These are phyloP conservation scores for Hirtodrosophila alboralis DNA, from an alignment of 2,888 invertebrate species.

Conservation along the genomic window DNA sequence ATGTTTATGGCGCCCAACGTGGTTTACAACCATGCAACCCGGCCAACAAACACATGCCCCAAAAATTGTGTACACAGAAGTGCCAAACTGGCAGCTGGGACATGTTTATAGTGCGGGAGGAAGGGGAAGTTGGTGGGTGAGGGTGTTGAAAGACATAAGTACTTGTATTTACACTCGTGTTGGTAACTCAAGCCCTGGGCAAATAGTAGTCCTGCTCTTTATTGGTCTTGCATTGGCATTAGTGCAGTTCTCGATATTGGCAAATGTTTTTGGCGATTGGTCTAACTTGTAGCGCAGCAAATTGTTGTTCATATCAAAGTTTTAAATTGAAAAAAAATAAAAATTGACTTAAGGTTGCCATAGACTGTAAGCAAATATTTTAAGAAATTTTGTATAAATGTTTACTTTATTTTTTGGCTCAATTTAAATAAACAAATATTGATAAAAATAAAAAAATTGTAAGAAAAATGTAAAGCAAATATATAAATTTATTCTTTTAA, in stretches of 20 bases:
- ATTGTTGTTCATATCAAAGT: too few species aligned
- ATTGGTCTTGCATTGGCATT: slow-evolving; percentile 33
- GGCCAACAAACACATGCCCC: slow-evolving; percentile 26
- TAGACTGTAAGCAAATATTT: too few species aligned
- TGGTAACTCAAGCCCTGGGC: slow-evolving; percentile 47
- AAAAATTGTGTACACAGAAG: slow-evolving; percentile 49
- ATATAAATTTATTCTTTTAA: too few species aligned
- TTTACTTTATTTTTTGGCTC: too few species aligned
- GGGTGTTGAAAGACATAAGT: slow-evolving; percentile 13
- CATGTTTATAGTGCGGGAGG: slow-evolving; percentile 48
- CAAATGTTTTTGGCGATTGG: slow-evolving; percentile 5
- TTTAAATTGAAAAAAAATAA: too few species aligned
- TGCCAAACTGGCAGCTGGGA: slow-evolving; percentile 59
- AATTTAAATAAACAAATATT: too few species aligned
- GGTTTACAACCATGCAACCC: slow-evolving; percentile 53
- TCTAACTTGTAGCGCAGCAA: too few species aligned
- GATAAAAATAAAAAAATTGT: too few species aligned
- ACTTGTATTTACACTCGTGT: slow-evolving; percentile 24
- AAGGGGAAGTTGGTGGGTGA: not conserved
- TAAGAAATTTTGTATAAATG: too few species aligned
- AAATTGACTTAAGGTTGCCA: too few species aligned
- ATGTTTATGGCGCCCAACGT: slow-evolving; percentile 68
- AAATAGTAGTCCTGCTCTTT: slow-evolving; percentile 54
- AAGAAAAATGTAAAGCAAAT: too few species aligned
- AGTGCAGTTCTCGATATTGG: slow-evolving; percentile 40